phyloP scores from a whole-genome alignment of 92 coral and sea anemone species.

The Porites cylindrica region DNA sequence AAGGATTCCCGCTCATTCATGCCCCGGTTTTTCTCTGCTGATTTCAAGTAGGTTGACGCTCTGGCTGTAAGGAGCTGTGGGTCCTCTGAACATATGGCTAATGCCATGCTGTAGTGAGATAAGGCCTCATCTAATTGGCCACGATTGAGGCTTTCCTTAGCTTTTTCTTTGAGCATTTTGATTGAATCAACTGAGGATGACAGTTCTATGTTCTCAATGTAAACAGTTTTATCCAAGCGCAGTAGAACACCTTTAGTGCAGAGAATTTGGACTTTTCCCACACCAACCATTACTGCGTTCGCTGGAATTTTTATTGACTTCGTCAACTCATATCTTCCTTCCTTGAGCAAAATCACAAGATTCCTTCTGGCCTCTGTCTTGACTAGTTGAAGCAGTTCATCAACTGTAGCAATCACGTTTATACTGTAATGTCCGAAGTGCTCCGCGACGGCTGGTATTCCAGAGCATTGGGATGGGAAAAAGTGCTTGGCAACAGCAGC shows the following conservation, averaged over 20 bases:
- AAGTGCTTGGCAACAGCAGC: constrained; percentile 13
- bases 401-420: not conserved
- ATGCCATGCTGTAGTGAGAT: not conserved
- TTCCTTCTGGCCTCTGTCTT: not conserved
- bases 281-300: constrained; percentile 17
- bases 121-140: not conserved
- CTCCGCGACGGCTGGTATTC: constrained; percentile 1
- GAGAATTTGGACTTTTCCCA: not conserved
- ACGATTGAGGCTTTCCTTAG: not conserved
- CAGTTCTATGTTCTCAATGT: constrained; percentile 18
- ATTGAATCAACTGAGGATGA: not conserved
- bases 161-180: not conserved
- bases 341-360: constrained; percentile 13
- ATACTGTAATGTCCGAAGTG: constrained; percentile 6
- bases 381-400: not conserved
- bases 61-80: constrained; percentile 24
- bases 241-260: constrained; percentile 9
- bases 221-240: not conserved
- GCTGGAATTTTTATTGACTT: not conserved
- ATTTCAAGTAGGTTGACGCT: not conserved
- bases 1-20: too few species aligned
- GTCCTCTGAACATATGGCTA: constrained; percentile 2
- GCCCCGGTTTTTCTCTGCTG: too few species aligned
- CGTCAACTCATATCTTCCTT: constrained; percentile 8
- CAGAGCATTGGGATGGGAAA: not conserved